These are phyloP conservation scores for Macrophya annulata DNA, from an alignment of 2,888 invertebrate genomes.

Conservation along the genomic window DNA sequence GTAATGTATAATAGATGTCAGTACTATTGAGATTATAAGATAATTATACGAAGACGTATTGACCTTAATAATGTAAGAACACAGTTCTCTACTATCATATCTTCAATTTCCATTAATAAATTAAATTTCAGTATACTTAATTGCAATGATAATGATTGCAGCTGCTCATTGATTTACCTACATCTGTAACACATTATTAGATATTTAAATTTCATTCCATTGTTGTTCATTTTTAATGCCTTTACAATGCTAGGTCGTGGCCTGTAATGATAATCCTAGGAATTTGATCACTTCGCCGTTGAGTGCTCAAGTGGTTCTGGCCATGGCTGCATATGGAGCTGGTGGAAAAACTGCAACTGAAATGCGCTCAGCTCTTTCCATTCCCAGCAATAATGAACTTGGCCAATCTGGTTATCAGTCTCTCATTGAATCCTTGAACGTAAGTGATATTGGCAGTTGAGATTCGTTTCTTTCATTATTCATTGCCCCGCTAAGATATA, in stretches of 20 bases:
- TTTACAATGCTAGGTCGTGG: constrained; percentile 7
- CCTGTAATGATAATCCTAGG: background rate
- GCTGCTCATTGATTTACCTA: background rate
- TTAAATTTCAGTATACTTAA: background rate
- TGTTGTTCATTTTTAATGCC: background rate
- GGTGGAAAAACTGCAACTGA: constrained; percentile 69
- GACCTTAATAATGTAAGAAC: background rate
- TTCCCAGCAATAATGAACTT: constrained; percentile 64
- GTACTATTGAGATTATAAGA: background rate
- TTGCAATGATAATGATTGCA: background rate
- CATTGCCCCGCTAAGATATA: background rate
- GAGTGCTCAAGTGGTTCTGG: constrained; percentile 73
- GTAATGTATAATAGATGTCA: background rate
- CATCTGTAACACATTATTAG: background rate
- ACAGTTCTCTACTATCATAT: background rate
- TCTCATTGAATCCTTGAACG: constrained; percentile 68
- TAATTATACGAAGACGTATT: background rate
- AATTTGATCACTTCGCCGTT: constrained; percentile 75
- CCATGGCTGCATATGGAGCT: constrained; percentile 73
- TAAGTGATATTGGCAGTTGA: constrained; percentile 58
- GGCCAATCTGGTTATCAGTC: constrained; percentile 64
- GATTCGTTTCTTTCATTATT: background rate
- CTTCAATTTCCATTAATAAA: background rate
- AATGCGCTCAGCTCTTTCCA: constrained; percentile 66
- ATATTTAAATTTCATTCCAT: background rate